A percentile compares a stretch with the other conserved stretches of the same genome.
Conservation (phyloP, 2,797 vertebrate species). For the Zalophus californianus region DNA sequence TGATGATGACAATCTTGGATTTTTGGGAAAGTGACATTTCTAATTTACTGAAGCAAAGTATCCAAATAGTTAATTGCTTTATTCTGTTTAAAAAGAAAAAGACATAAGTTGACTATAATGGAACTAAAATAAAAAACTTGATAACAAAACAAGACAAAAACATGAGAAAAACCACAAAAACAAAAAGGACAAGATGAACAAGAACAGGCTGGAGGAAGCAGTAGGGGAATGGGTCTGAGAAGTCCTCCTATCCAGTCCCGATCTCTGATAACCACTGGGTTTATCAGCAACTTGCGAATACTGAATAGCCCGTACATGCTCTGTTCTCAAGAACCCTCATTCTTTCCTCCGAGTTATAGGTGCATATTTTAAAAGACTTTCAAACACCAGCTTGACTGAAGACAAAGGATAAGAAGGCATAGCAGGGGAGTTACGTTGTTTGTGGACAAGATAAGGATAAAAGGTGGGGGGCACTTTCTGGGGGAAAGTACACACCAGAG, state of each 20-base stretch:
- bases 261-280: neutral
- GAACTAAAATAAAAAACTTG: neutral
- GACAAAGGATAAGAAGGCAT: neutral
- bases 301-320: neutral
- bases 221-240: neutral
- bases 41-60: constrained; percentile 43
- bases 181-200: neutral
- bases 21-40: constrained; percentile 34
- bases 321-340: neutral
- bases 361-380: neutral
- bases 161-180: neutral
- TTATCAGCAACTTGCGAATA: neutral
- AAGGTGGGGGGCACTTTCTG: neutral
- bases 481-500: neutral
- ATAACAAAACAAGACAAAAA: neutral
- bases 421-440: neutral
- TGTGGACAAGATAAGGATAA: neutral
- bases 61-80: neutral
- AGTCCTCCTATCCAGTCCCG: neutral
- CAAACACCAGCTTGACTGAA: neutral
- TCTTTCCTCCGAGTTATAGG: neutral
- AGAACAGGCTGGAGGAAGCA: neutral
- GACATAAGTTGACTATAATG: neutral
- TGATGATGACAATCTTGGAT: neutral
- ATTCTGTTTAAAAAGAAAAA: constrained; percentile 29